These are phyloP conservation scores for Charadrius vociferus DNA, from an alignment of 2,113 vertebrate genomes.

Conservation along the genomic window DNA sequence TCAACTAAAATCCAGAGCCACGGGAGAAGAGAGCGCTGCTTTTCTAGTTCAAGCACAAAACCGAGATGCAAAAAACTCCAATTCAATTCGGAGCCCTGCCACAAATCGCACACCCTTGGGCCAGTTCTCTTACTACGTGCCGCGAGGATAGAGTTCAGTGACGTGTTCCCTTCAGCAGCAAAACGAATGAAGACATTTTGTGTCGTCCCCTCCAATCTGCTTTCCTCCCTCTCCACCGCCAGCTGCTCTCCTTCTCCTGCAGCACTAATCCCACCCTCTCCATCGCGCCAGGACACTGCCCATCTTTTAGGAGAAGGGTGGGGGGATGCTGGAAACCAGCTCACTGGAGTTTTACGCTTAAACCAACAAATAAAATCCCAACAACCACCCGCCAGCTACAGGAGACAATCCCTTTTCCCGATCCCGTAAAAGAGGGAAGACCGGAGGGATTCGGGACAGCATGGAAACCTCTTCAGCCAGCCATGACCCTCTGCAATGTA, in stretches of 20 bases:
- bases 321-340: background rate
- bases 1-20: background rate
- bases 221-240: background rate
- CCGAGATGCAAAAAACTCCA: background rate
- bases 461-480: background rate
- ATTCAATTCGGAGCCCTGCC: background rate
- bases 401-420: background rate
- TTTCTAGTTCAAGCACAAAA: background rate
- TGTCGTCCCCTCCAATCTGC: background rate
- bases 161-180: background rate
- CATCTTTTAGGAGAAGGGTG: background rate
- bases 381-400: background rate
- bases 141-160: rapidly evolving
- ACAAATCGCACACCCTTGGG: background rate
- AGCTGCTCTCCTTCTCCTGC: background rate
- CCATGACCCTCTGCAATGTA: background rate
- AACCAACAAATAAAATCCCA: background rate
- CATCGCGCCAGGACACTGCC: rapidly evolving
- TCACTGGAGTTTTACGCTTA: background rate
- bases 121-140: background rate
- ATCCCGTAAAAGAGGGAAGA: background rate
- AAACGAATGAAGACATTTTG: background rate
- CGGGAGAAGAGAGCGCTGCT: background rate
- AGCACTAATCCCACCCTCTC: background rate
- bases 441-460: background rate